Evolutionary conservation across 1,140 invertebrate genomes (phyloP).

Genomic region (Pseudomyrmex dendroicus): DNA sequence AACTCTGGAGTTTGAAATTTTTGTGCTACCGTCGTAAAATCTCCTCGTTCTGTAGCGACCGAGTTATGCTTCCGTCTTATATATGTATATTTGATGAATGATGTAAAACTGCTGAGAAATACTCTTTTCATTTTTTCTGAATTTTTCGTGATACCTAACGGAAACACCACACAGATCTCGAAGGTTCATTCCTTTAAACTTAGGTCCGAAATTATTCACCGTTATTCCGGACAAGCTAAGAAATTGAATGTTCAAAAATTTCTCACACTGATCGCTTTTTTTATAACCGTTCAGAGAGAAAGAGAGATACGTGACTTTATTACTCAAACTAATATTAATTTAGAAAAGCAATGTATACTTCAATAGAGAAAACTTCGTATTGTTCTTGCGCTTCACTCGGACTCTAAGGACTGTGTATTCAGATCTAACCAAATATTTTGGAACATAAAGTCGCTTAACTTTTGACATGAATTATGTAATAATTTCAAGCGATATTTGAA

Average conservation of each 20-base stretch:
- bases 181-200: not conserved
- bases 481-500: not conserved
- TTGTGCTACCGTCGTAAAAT: not conserved
- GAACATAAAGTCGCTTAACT: not conserved
- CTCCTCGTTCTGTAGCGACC: not conserved
- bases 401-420: not conserved
- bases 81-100: not conserved
- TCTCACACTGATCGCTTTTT: not conserved
- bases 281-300: not conserved
- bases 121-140: not conserved
- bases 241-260: conserved; percentile 26
- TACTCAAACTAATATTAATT: not conserved
- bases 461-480: not conserved
- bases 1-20: too few species aligned
- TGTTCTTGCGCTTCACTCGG: too few species aligned
- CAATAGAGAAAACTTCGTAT: too few species aligned
- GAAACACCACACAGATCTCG: not conserved
- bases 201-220: not conserved
- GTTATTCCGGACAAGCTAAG: not conserved
- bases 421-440: not conserved
- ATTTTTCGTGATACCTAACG: not conserved
- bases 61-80: not conserved
- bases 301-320: not conserved
- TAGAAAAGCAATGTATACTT: too few species aligned
- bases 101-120: not conserved